Base-by-base conservation (phyloP, 2,113 vertebrate genomes). In the Vulpes lagopus region DNA sequence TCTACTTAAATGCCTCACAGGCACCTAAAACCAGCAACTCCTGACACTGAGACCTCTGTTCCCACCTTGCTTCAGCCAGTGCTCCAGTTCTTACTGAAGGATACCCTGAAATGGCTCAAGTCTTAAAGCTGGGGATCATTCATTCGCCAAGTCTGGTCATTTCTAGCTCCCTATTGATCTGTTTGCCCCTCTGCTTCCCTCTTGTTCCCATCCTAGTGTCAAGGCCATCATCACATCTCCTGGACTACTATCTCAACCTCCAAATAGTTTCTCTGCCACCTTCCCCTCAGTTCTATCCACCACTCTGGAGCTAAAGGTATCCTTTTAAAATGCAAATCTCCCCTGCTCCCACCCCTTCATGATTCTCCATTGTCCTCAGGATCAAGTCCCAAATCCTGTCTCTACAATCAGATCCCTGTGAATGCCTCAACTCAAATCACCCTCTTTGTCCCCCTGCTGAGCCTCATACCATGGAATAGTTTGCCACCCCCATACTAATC, bases 311-410 rank as follows among this genome's bases (percentile, higher is more conserved):
- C 57, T 25, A n/a, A 14, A 89, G 17, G 49, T 53, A 85, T 55
- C 55, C 84, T 80, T 78, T 92, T 6, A 87, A 94, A 91, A 87
- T 1, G 23, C 64, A 80, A 23, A 92, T 59, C 69, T 71, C 90
- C 16, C 65, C 15, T 11, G n/a, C 53, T 25, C 64, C 38, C 35
- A 94, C 69, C 64, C 60, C 51, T 51, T 93, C 62, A n/a, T 74
- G 69, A n/a, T 81, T 69, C 62, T 17, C 91, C 86, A 78, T 2
- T 86, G 83, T 82, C 57, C 81, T 67, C 55, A 43, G 25, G 30
- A 86, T 95, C 89, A 65, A 91, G 35, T 51, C 71, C 89, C 64
- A 71, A 78, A 76, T 71, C 94, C 74, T 76, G 32, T 19, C 32
- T 95, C 79, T 35, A 91, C 38, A 53, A 32, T 57, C 38, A 85